These are phyloP conservation scores for Gerris lacustris DNA, from an alignment of 2,888 invertebrate species.

Conservation along the genomic window DNA sequence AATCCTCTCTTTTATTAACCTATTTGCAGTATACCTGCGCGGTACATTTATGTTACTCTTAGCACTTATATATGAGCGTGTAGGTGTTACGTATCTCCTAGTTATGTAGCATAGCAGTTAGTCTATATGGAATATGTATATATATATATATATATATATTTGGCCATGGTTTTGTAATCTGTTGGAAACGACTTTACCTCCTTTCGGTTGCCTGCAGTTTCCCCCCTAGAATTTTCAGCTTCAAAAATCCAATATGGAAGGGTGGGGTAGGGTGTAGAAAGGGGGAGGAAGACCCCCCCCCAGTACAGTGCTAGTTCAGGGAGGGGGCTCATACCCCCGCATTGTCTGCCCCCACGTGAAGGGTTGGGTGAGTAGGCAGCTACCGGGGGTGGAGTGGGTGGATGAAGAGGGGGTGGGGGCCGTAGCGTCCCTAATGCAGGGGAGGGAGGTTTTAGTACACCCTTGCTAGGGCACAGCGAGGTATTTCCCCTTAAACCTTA, in stretches of 20 bases:
- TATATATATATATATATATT: too few relatives aligned
- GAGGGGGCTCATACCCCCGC: not conserved
- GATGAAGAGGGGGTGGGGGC: conserved; percentile 3
- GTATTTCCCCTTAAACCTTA: not conserved
- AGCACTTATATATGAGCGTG: too few relatives aligned
- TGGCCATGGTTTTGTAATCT: too few relatives aligned
- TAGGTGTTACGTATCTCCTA: too few relatives aligned
- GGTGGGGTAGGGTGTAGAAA: not conserved
- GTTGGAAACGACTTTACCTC: too few relatives aligned
- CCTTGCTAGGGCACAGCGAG: not conserved
- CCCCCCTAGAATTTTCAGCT: not conserved
- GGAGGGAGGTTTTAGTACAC: not conserved
- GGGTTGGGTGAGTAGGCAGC: conserved; percentile 8
- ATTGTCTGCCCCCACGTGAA: conserved; percentile 3
- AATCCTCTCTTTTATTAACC: too few relatives aligned
- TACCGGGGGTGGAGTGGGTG: conserved; percentile 6
- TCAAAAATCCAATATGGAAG: conserved; percentile 1
- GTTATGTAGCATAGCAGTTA: too few relatives aligned
- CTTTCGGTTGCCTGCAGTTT: not conserved
- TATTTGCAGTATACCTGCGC: too few relatives aligned
- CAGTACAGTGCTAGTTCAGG: not conserved
- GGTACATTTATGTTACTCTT: too few relatives aligned
- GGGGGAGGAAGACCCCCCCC: not conserved
- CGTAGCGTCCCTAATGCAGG: not conserved
- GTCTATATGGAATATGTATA: too few relatives aligned